Conservation (phyloP, 2,888 invertebrate species). For the Cryptocephalus primarius region DNA sequence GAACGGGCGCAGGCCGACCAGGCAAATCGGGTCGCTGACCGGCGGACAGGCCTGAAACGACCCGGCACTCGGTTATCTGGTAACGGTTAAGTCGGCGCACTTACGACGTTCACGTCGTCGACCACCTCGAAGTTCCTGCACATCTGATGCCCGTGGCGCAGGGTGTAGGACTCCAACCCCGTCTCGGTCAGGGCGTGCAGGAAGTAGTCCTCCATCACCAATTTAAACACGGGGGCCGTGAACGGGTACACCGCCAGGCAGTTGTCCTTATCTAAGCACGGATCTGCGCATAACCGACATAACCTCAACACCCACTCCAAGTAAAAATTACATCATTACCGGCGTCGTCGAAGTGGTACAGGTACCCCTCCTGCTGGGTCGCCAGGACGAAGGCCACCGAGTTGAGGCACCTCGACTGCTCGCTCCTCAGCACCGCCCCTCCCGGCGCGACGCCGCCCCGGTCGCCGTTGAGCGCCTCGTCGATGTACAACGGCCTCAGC, state of each 20-base stretch:
- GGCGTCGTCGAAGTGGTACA: constrained; percentile 54
- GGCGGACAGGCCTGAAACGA: constrained; percentile 43
- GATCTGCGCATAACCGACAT: constrained; percentile 15
- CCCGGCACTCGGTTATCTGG: background rate
- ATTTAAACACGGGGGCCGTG: constrained; percentile 55
- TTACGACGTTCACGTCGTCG: constrained; percentile 36
- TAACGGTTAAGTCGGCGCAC: constrained; percentile 1
- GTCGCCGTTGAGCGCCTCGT: constrained; percentile 18
- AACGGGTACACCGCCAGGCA: constrained; percentile 59
- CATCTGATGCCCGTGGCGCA: constrained; percentile 51
- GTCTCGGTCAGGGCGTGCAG: constrained; percentile 66
- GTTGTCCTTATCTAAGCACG: constrained; percentile 30
- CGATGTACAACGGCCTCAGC: constrained; percentile 40
- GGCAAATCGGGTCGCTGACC: constrained; percentile 49
- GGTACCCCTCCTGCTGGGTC: constrained; percentile 57
- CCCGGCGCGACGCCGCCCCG: constrained; percentile 14
- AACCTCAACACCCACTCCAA: background rate
- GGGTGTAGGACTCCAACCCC: constrained; percentile 67
- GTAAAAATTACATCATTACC: constrained; percentile 14
- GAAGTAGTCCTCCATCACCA: constrained; percentile 55
- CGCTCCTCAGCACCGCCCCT: constrained; percentile 37
- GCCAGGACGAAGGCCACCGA: constrained; percentile 53
- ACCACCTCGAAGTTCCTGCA: constrained; percentile 40
- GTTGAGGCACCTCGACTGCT: constrained; percentile 43
- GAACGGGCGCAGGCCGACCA: constrained; percentile 58